These are phyloP conservation scores for Balaeniceps rex DNA, from an alignment of 2,113 vertebrate species.

Conservation along the genomic window DNA sequence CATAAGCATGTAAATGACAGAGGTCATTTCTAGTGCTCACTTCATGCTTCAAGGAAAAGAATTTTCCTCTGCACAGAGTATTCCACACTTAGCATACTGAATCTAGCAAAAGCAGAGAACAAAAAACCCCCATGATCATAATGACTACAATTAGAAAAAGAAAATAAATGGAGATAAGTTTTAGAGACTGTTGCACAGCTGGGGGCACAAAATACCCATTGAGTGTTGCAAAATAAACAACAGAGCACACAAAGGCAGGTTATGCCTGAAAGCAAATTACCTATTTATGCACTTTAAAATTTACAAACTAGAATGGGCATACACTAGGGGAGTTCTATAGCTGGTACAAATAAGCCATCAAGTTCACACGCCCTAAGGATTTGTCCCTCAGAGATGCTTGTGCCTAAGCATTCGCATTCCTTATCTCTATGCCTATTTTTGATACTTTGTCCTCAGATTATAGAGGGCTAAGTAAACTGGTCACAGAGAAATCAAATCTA, in stretches of 20 bases:
- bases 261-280: background rate
- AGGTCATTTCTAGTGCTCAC: background rate
- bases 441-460: background rate
- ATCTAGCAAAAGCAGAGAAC: background rate
- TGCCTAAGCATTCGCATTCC: background rate
- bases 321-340: background rate
- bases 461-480: background rate
- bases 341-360: background rate
- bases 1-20: background rate
- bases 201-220: background rate
- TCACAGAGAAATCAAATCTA: background rate
- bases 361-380: background rate
- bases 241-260: background rate
- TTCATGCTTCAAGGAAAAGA: constrained; percentile 16
- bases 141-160: background rate
- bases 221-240: background rate
- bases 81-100: background rate
- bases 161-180: background rate
- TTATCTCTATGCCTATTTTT: background rate
- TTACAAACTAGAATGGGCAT: background rate
- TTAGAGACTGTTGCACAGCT: background rate
- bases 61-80: background rate
- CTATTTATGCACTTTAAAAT: background rate
- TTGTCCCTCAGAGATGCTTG: background rate
- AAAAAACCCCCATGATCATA: background rate